Base-by-base conservation (phyloP, 2,797 vertebrate species). In the Diglossa cyanea region DNA sequence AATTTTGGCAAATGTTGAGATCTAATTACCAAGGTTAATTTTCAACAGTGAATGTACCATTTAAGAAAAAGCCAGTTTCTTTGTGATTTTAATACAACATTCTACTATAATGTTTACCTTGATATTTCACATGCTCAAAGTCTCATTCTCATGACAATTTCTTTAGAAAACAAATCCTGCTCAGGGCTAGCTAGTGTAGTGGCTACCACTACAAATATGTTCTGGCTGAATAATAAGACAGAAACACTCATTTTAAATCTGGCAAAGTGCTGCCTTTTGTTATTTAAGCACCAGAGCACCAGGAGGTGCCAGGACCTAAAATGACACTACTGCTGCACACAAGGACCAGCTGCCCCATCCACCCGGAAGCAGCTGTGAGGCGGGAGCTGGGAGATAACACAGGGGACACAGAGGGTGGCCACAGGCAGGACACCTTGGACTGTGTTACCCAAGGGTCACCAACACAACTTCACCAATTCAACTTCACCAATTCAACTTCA, bases 351-450 rank as follows among this genome's bases (percentile, higher is more conserved):
- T 57, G 31, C 25, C 37, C 40, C n/a, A 47, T 8, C 10, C 0
- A 0, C 12, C 16, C 0, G 0, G 51, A n/a, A 0, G 0, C 0
- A 1, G 9, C 28, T 10, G 7, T 7, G 25, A 7, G 2, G 19
- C 5, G 1, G 20, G 48, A 75, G 51, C 3, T 18, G 19, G 15
- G 18, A 58, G 54, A 6, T 1, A 1, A 45, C 2, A 10, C 23
- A 16, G 15, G 28, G 54, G 16, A 20, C 10, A 3, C 20, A 21
- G 31, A 0, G 1, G 12, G 58, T 10, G 33, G 28, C 45, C 85
- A 44, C 0, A 0, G 30, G 30, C 31, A 76, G 31, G 28, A 17
- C 65, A 67, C 45, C 12, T 73, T 2, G 6, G 17, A 30, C 28
- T 2, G 0, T 1, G 0, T 7, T 10, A 45, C 21, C 70, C n/a